A percentile compares a stretch with the other conserved stretches of the same genome.
Evolutionary conservation across 2,797 vertebrate genomes (phyloP).

Genomic region (Numenius phaeopus): DNA sequence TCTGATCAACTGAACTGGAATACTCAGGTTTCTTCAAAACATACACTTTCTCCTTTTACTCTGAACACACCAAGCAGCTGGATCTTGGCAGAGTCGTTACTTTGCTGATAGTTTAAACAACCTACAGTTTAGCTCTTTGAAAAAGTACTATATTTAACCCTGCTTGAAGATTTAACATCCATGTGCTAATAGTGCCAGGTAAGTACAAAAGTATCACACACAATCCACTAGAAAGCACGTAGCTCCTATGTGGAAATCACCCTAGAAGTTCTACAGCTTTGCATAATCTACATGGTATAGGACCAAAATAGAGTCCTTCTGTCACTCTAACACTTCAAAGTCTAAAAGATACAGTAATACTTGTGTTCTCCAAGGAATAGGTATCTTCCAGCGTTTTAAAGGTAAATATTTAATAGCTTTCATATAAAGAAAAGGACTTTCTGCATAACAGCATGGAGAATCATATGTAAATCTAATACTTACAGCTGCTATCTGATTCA

Average conservation of each 20-base stretch:
- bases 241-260: background rate
- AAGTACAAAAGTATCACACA: background rate
- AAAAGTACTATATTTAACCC: background rate
- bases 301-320: background rate
- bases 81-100: background rate
- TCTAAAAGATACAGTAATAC: background rate
- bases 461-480: background rate
- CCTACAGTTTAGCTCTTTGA: background rate
- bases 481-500: background rate
- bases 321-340: background rate
- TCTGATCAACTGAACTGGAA: background rate
- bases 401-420: background rate
- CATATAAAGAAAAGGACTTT: background rate
- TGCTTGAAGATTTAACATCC: background rate
- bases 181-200: background rate
- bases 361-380: background rate
- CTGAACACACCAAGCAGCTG: background rate
- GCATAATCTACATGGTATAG: background rate
- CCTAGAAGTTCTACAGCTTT: background rate
- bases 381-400: background rate
- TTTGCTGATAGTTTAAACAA: background rate
- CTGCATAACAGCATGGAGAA: background rate
- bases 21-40: background rate
- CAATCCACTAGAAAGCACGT: background rate
- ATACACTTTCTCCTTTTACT: background rate